Percentiles rank a stretch among this genome's conserved stretches.
These are phyloP conservation scores for Sarotherodon lohbergeri DNA, from an alignment of 2,113 vertebrate species.

Conservation along the genomic window DNA sequence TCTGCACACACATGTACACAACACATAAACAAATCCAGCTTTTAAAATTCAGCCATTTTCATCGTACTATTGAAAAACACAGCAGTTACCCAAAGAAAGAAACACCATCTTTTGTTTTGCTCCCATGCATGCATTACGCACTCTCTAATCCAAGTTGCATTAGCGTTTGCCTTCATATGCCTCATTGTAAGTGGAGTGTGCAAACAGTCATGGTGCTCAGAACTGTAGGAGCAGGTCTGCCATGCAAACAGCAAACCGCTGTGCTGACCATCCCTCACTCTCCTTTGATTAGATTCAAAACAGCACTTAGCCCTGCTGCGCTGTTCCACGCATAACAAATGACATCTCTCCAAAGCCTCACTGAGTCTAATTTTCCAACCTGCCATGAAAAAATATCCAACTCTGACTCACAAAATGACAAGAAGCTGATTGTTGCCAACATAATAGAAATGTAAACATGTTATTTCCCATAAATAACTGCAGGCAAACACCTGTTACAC, in stretches of 20 bases:
- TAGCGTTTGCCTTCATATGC: background rate
- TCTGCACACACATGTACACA: background rate
- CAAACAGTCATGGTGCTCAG: background rate
- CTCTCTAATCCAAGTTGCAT: background rate
- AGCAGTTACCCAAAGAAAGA: background rate
- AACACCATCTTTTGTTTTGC: background rate
- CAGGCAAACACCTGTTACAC: background rate
- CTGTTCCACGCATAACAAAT: background rate
- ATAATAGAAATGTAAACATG: background rate
- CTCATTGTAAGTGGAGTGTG: background rate
- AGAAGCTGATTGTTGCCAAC: background rate
- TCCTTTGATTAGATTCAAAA: slow-evolving; percentile 25
- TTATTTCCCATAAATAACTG: background rate
- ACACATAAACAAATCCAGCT: background rate
- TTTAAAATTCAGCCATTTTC: background rate
- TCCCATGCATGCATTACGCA: background rate
- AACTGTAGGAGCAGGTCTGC: slow-evolving; percentile 14
- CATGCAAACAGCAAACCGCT: background rate
- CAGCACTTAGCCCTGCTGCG: background rate
- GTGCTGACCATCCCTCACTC: background rate
- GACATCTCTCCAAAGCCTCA: background rate
- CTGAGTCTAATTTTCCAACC: background rate
- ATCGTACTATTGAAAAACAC: background rate
- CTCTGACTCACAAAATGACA: background rate
- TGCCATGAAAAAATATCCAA: background rate